Conservation (phyloP, 2,797 vertebrate genomes). For the Epinephelus coioides region DNA sequence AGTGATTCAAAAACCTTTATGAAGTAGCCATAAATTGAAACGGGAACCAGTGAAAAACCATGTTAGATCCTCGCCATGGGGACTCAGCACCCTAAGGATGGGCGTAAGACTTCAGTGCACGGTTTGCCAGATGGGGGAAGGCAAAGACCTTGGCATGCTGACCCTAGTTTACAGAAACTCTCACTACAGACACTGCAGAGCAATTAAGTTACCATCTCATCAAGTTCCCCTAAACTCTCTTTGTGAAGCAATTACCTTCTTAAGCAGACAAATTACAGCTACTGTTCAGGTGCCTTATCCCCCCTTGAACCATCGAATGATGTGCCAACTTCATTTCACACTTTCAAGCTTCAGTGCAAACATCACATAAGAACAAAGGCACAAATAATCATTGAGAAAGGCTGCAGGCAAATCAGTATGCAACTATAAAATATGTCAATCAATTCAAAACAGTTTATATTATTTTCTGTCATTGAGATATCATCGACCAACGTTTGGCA, state of each 20-base stretch:
- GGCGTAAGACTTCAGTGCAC: conserved; percentile 6
- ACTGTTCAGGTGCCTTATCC: conserved; percentile 40
- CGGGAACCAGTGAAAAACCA: neutral
- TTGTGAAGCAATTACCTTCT: conserved; percentile 34
- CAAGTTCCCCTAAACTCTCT: conserved; percentile 22
- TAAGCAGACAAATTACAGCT: conserved; percentile 54
- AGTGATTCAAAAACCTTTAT: neutral
- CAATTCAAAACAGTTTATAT: neutral
- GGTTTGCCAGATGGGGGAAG: conserved; percentile 12
- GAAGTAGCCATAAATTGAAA: neutral
- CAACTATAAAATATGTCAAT: conserved; percentile 9
- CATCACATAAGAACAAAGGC: conserved; percentile 44
- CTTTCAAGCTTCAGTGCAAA: conserved; percentile 48
- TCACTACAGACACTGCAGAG: conserved; percentile 21
- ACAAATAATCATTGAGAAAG: conserved; percentile 23
- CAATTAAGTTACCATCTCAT: conserved; percentile 33
- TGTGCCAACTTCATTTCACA: conserved; percentile 62
- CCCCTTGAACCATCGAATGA: conserved; percentile 54
- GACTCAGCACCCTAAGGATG: conserved; percentile 1
- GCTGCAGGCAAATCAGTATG: conserved; percentile 27
- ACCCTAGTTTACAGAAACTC: conserved; percentile 7
- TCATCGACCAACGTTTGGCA: neutral
- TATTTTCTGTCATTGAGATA: conserved; percentile 10
- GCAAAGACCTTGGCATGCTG: conserved; percentile 3
- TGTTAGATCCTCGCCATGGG: neutral